Conservation (phyloP, 1,140 invertebrate genomes). For the Drosophila repletoides region DNA sequence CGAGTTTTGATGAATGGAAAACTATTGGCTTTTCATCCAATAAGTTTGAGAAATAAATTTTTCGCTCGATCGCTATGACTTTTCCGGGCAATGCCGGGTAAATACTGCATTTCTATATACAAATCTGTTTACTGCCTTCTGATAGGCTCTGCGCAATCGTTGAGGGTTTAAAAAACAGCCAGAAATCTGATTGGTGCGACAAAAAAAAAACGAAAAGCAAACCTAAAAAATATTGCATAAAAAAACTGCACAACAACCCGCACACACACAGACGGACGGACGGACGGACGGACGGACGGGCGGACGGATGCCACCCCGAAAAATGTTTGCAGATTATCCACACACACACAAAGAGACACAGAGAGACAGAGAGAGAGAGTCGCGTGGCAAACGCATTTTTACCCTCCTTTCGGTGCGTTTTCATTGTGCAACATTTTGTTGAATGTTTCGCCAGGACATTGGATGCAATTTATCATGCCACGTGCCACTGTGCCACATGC, state of each 20-base stretch:
- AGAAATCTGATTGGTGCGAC: slow-evolving; percentile 53
- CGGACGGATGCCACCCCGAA: slow-evolving; percentile 25
- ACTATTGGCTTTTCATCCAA: too few species aligned
- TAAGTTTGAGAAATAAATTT: too few species aligned
- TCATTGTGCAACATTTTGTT: slow-evolving; percentile 34
- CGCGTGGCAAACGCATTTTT: slow-evolving; percentile 25
- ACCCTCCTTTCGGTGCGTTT: slow-evolving; percentile 11
- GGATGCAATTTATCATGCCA: slow-evolving; percentile 59
- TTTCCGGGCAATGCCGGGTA: too few species aligned
- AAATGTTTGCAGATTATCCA: slow-evolving; percentile 18
- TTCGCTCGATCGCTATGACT: too few species aligned
- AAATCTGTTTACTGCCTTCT: slow-evolving; percentile 1
- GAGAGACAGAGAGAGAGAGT: too few species aligned
- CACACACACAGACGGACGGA: neutral
- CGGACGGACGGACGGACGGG: neutral
- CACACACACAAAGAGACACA: too few species aligned
- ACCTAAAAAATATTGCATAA: slow-evolving; percentile 57
- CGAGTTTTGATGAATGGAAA: too few species aligned
- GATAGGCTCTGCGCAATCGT: slow-evolving; percentile 37
- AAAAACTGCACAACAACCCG: slow-evolving; percentile 53
- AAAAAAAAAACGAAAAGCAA: too few species aligned
- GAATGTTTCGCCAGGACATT: slow-evolving; percentile 14
- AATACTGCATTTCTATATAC: neutral
- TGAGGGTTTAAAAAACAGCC: slow-evolving; percentile 40
- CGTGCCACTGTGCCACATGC: slow-evolving; percentile 51